A percentile compares a stretch with the other conserved stretches of the same genome.
phyloP scores from a whole-genome alignment of 37 sponge, comb jelly and placozoan genomes.

The Eunapius fragilis region DNA sequence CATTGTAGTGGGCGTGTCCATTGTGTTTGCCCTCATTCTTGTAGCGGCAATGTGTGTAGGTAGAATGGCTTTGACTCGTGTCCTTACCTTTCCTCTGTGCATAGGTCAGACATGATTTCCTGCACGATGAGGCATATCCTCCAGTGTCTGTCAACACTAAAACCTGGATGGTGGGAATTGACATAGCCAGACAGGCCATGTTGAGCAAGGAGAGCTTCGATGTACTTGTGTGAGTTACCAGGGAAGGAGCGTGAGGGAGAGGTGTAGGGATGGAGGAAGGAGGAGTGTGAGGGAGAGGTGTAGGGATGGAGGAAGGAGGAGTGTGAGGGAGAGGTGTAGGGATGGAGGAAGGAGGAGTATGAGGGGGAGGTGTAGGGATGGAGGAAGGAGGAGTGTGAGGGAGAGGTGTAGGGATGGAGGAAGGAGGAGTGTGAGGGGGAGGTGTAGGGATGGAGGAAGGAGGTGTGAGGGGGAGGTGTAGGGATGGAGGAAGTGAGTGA shows the following conservation, averaged over 20 bases:
- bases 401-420: background rate
- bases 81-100: background rate
- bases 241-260: background rate
- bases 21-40: too few relatives aligned
- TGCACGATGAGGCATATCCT: slow-evolving; percentile 17
- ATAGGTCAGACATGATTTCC: slow-evolving; percentile 59
- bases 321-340: too few relatives aligned
- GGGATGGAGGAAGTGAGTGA: background rate
- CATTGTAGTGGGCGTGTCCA: too few relatives aligned
- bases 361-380: background rate
- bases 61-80: background rate
- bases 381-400: background rate
- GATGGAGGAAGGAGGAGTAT: too few relatives aligned
- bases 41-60: too few relatives aligned
- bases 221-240: slow-evolving; percentile 42
- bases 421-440: background rate
- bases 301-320: background rate
- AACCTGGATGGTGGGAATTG: slow-evolving; percentile 61
- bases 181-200: slow-evolving; percentile 46
- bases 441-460: background rate
- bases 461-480: background rate
- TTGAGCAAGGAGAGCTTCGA: slow-evolving; percentile 12
- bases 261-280: background rate
- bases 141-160: slow-evolving; percentile 33
- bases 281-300: background rate